A percentile compares a stretch with the other conserved stretches of the same genome.
Conservation (phyloP, 1,140 invertebrate genomes). For the Cryptotermes secundus region DNA sequence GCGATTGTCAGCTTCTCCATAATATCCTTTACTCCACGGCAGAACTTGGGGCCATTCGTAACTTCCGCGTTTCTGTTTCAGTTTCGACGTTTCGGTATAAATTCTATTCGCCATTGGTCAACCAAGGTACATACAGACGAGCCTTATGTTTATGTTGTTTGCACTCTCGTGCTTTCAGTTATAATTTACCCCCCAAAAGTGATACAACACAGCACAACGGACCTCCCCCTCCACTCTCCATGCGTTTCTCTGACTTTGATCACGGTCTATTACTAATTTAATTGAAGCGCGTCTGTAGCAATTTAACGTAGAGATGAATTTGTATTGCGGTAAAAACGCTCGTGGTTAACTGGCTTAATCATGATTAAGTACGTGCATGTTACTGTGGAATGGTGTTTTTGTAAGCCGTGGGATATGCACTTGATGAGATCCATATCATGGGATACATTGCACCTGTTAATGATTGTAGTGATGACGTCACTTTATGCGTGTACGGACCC, state of each 20-base stretch:
- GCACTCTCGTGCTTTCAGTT: no score
- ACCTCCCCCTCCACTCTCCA: no score
- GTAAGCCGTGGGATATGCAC: constrained; percentile 2
- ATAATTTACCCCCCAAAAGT: no score
- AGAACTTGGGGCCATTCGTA: no score
- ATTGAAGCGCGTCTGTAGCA: not conserved
- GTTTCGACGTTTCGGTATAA: no score
- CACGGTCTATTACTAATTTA: not conserved
- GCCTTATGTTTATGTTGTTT: no score
- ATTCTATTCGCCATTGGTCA: no score
- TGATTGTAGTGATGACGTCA: constrained; percentile 16
- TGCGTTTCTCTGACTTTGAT: not conserved
- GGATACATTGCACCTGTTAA: constrained; percentile 14
- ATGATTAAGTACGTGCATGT: not conserved
- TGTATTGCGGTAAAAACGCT: not conserved
- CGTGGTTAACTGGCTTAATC: not conserved
- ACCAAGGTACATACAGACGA: no score
- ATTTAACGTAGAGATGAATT: not conserved
- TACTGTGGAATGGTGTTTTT: not conserved
- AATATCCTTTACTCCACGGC: no score
- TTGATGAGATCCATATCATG: constrained; percentile 7
- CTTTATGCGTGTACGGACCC: not conserved
- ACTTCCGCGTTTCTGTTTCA: no score
- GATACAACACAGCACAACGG: no score
- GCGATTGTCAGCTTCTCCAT: no score